phyloP scores from a whole-genome alignment of 2,113 vertebrate genomes.

The Aptenodytes forsteri region DNA sequence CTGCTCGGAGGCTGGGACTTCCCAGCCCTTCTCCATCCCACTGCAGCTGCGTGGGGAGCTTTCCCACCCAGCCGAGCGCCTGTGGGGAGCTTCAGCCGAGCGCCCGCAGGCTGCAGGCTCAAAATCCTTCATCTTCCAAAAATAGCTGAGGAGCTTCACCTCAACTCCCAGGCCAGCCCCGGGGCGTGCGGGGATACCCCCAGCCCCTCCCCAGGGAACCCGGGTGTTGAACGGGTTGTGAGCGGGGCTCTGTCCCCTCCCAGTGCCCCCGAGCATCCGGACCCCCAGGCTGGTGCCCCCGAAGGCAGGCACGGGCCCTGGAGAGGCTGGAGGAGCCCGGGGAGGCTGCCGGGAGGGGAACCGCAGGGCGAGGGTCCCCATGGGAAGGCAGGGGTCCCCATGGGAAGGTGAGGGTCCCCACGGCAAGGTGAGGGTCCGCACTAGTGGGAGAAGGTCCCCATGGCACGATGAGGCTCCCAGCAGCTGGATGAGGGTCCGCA shows the following conservation, averaged over 20 bases:
- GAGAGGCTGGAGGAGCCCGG: not conserved
- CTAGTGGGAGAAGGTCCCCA: no score
- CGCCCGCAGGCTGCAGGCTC: not conserved
- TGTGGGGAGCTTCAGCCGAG: not conserved
- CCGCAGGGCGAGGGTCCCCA: accelerated
- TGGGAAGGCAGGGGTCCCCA: accelerated
- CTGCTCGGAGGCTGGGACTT: not conserved
- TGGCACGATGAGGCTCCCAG: not conserved
- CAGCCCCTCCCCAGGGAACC: not conserved
- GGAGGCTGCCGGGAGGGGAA: not conserved
- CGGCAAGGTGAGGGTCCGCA: no score
- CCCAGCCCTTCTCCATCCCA: not conserved
- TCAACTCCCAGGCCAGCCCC: not conserved
- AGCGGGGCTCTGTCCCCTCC: not conserved
- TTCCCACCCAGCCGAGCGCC: not conserved
- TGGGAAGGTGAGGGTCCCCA: accelerated
- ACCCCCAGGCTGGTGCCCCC: not conserved
- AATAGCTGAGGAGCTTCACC: not conserved
- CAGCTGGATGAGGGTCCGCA: not conserved
- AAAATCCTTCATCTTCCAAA: not conserved
- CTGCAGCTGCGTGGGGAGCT: not conserved
- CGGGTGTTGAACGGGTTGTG: accelerated
- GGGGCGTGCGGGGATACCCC: accelerated
- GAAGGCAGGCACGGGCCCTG: accelerated
- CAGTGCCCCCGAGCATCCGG: accelerated